Evolutionary conservation across 35 echinoderm and acorn worm genomes (phyloP), one percentile per base, ranked within the genome.

Genomic region (Holothuria glaberrima): DNA sequence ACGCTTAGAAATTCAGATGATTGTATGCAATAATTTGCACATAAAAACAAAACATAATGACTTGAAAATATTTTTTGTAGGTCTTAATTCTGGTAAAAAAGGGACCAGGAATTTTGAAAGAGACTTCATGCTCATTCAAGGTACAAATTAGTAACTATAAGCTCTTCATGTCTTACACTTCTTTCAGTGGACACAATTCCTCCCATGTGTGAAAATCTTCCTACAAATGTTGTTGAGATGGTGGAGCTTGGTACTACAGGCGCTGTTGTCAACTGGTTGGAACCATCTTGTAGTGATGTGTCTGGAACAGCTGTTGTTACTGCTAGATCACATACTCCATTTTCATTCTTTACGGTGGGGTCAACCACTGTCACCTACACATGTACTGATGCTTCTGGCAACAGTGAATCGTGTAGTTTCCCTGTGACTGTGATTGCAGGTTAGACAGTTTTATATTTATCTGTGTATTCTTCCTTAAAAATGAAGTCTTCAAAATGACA

Each of bases 321-420:
- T 69, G 0, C 65, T 18, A 34, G 28, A 24, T 18, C 75, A 79
- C 12, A 79, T 54, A 12, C 75, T 45, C 75, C 75, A 16, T 36
- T 36, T 21, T 57, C 46, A 21, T 82, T 82, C 77, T 82, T 82
- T 30, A 5, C 22, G 5, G 77, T 82, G 7, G 77, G 77, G 29
- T 22, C 35, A 46, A 82, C 77, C 22, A 46, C 35, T 46, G 77
- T 82, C 29, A 82, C 20, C 20, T 82, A 82, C 29, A 59, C 54
- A 21, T 82, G 77, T 82, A 82, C 44, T 27, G 77, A 82, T 82
- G 77, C 41, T 9, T 82, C 77, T 13, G 44, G 48, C 5, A 82
- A 82, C 48, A 57, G 41, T 1, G 77, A 82, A 59, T 50, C 50
- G 45, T 82, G 77, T 82, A 41, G 36, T 41, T 41, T 41, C 36